Evolutionary conservation across 1,140 invertebrate species (phyloP), one percentile per base, ranked within the genome.

Genomic region (Ostrea denselamellosa): DNA sequence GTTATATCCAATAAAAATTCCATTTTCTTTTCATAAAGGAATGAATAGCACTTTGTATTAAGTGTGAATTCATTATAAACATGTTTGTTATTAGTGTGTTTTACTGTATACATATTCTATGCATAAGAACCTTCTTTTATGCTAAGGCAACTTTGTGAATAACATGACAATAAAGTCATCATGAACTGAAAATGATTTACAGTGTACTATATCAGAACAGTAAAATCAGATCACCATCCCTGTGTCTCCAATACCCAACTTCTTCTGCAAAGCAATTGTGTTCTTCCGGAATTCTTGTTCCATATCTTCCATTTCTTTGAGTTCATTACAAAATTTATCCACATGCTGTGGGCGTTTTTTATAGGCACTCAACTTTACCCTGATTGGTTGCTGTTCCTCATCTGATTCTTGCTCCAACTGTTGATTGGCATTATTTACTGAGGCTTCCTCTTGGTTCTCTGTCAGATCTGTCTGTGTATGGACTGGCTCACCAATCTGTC

Each of bases 261-360:
- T 82, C 68, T 89, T 89, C 52, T 89, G 89, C 34, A 89, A 62
- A 25, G 82, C 56, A 87, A 86, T 68, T 17, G 89, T 86, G 25
- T 53, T 86, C 52, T 87, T 87, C 51, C 85, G 85, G 52, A 89
- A 89, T 54, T 89, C 89, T 71, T 85, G 83, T 52, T 89, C 89
- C 86, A 89, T 86, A 22, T 89, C 71, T 77, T 82, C 89, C 89
- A 89, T 89, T 17, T 58, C 56, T 77, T 87, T 56, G 25, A 89
- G 58, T 62, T 89, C 89, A 71, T 85, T 56, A 8, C 83, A 86
- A 87, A 89, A 89, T 77, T 87, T 87, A 58, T 87, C 84, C 4
- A 89, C 85, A 86, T 87, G 86, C 25, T 77, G 65, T 71, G 89
- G 89, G 54, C 86, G 54, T 83, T 87, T 89, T 44, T 25, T 83